Evolutionary conservation across 2,797 vertebrate genomes (phyloP), one percentile per base, ranked within the genome.

Genomic region (Lithobates sylvaticus): DNA sequence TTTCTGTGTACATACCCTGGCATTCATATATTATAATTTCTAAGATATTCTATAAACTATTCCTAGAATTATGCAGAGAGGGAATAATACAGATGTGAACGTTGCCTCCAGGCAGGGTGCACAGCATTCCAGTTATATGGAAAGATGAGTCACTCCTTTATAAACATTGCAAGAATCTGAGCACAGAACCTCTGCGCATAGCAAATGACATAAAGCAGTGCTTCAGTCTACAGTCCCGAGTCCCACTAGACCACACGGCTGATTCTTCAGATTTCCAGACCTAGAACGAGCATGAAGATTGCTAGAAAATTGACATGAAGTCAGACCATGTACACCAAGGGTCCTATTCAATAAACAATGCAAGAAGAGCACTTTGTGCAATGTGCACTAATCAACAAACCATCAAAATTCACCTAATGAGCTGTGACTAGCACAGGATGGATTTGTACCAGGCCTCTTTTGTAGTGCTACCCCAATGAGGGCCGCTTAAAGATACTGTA

Each of bases 51-150:
- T 44, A 15, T 47, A 29, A 64, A 44, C 54, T 44, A 78, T 69
- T 79, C 65, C 65, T 69, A 79, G 77, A 79, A 72, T 72, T 61
- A 72, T 58, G 34, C n/a, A 8, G 34, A 58, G 69, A 58, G 78
- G 64, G 78, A 80, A 44, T 54, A 61, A 77, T 77, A 42, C 32
- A 70, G 23, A 76, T 84, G 64, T 77, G 74, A 78, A 21, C 69
- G 26, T 71, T 34, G 84, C 84, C 84, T 85, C 26, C 69, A 85
- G 84, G 61, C 36, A 85, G 70, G 76, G 84, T 74, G 77, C 78
- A 42, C 61, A 29, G 26, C 26, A 74, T 75, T 85, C 68, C 70
- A 36, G 54, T 10, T 80, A 36, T 50, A 29, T 68, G 58, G 70
- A 44, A 65, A 75, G 23, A 80, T 85, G 84, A 80, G 58, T 85